Evolutionary conservation across 1,140 invertebrate species (phyloP), one percentile per base, ranked within the genome.

Genomic region (Magallana gigas): DNA sequence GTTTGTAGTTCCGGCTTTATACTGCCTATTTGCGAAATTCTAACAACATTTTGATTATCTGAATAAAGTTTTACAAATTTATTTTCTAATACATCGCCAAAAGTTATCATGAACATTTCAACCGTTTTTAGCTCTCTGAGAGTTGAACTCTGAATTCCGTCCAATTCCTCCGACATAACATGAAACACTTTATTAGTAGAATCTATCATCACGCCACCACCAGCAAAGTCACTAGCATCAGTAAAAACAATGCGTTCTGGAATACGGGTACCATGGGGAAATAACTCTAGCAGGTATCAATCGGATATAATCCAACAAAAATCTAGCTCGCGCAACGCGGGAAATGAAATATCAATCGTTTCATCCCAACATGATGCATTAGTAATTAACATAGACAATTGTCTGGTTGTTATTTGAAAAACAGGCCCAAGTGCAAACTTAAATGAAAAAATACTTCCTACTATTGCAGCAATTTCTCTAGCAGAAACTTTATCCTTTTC

Each of bases 401-500:
- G 16, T 82, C 80, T 80, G 8, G 29, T 88, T 64, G 68, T 85
- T 18, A 85, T 85, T 29, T 84, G 48, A 48, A 16, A 56, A 6
- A 88, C 57, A 81, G 76, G 9, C 5, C 87, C 87, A 62, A 57
- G 23, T 18, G 76, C 87, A 59, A 88, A 48, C 12, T 14, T 18
- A 57, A 88, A 84, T 0, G 82, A 87, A 84, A 87, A 84, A 57
- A 87, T 5, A n/a, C 57, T 59, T 0, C 12, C 59, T 7, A 87
- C 80, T 16, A 85, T 16, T 23, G 64, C 58, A 48, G 68, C 84
- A n/a, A 76, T 36, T 48, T 76, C 68, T 80, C 62, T 85, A 57
- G 62, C 84, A 29, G 84, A 76, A 36, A 36, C 36, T 1, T 36
- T 56, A 48, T 48, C 29, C 11, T 56, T 82, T 56, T 56, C 12